phyloP scores from a whole-genome alignment of 2,797 vertebrate species.

The Girardinus metallicus region DNA sequence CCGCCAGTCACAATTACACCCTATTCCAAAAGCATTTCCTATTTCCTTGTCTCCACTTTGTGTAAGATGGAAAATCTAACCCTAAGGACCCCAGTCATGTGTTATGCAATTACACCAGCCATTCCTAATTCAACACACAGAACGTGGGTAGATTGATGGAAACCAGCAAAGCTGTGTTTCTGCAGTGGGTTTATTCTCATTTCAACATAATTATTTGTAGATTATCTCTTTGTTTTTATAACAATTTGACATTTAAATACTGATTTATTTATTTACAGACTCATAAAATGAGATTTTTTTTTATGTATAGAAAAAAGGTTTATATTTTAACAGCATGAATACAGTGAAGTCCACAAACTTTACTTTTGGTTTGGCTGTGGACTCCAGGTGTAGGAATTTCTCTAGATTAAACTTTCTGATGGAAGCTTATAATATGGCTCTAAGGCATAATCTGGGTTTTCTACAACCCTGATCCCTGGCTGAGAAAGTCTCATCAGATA shows the following conservation, averaged over 20 bases:
- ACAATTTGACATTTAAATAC: neutral
- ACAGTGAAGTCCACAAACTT: neutral
- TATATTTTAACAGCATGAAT: neutral
- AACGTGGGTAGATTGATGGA: slow-evolving; percentile 64
- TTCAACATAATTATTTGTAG: slow-evolving; percentile 30
- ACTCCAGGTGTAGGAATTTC: neutral
- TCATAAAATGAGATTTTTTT: no score
- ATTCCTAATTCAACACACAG: slow-evolving; percentile 65
- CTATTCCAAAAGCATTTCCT: slow-evolving; percentile 73
- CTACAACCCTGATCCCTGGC: neutral
- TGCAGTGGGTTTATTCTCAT: slow-evolving; percentile 31
- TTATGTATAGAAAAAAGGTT: no score
- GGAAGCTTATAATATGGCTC: slow-evolving; percentile 7
- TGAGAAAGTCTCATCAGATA: neutral
- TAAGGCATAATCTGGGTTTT: neutral
- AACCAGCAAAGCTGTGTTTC: slow-evolving; percentile 38
- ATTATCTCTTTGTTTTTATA: neutral
- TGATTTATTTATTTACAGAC: neutral
- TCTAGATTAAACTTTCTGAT: neutral
- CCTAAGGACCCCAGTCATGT: slow-evolving; percentile 62
- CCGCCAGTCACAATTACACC: slow-evolving; percentile 77
- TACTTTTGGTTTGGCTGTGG: neutral
- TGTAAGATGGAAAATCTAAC: slow-evolving; percentile 71
- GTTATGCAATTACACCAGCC: slow-evolving; percentile 75
- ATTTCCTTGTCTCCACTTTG: slow-evolving; percentile 78